Conservation (phyloP, 2,888 invertebrate species). For the Ophion costatus region DNA sequence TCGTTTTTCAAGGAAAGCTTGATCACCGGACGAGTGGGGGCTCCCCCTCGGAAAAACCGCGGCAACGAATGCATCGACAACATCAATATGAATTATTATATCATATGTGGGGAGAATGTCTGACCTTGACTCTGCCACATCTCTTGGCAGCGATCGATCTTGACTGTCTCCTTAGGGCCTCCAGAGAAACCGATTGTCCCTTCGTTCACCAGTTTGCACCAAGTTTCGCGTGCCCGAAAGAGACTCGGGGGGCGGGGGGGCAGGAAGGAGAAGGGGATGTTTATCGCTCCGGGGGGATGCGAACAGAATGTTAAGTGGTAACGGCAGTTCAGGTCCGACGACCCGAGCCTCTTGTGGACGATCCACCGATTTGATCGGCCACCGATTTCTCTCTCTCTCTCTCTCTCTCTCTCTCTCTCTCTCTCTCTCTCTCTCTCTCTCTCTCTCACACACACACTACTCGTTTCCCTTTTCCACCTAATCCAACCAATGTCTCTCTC, state of each 20-base stretch:
- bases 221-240: background rate
- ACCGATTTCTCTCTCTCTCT: background rate
- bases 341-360: background rate
- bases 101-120: conserved; percentile 67
- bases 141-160: conserved; percentile 93
- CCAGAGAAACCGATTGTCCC: conserved; percentile 85
- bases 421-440: background rate
- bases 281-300: background rate
- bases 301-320: conserved; percentile 2
- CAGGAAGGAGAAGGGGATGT: background rate
- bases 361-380: background rate
- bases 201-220: conserved; percentile 48
- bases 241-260: background rate
- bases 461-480: too few species aligned
- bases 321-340: background rate
- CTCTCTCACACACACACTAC: too few species aligned
- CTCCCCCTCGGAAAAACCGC: too few species aligned
- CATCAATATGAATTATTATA: background rate
- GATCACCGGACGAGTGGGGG: too few species aligned
- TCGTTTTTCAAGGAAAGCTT: too few species aligned
- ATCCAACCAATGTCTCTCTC: too few species aligned
- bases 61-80: background rate
- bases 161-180: conserved; percentile 93
- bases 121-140: conserved; percentile 93
- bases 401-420: background rate